These are phyloP conservation scores for Vulpes ferrilata DNA, from an alignment of 2,113 vertebrate genomes.

Conservation along the genomic window DNA sequence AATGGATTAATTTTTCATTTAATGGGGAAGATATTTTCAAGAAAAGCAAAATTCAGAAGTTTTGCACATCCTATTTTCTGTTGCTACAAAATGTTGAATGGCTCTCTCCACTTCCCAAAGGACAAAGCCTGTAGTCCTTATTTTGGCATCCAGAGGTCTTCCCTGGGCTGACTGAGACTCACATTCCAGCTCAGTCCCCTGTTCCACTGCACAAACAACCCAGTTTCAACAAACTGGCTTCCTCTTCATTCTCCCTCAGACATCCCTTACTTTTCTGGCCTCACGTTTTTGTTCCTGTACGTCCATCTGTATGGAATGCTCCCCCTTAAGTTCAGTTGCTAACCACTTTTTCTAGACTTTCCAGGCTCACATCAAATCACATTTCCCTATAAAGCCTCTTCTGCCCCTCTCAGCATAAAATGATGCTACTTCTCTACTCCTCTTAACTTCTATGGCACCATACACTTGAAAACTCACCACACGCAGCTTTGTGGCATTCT, in stretches of 20 bases:
- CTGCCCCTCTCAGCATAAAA: not conserved
- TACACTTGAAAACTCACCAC: conserved; percentile 3
- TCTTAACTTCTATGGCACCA: not conserved
- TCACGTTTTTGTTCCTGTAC: not conserved
- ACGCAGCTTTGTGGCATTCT: not conserved
- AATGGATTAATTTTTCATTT: not conserved
- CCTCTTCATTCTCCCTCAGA: not conserved
- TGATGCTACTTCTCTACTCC: not conserved
- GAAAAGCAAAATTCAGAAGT: not conserved
- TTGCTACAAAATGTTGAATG: not conserved
- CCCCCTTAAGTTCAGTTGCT: not conserved
- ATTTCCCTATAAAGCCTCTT: not conserved
- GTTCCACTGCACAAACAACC: not conserved
- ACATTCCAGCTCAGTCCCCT: not conserved
- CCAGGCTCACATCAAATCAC: not conserved
- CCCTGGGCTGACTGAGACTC: not conserved
- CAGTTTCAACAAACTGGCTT: not conserved
- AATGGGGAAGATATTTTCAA: not conserved
- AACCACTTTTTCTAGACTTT: not conserved
- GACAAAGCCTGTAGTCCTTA: not conserved
- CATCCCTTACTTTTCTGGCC: not conserved
- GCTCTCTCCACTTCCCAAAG: not conserved
- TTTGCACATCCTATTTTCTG: not conserved
- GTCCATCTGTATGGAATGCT: not conserved
- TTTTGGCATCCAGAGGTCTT: not conserved